Conservation (phyloP, 1,140 invertebrate genomes). For the Gryon sp. region DNA sequence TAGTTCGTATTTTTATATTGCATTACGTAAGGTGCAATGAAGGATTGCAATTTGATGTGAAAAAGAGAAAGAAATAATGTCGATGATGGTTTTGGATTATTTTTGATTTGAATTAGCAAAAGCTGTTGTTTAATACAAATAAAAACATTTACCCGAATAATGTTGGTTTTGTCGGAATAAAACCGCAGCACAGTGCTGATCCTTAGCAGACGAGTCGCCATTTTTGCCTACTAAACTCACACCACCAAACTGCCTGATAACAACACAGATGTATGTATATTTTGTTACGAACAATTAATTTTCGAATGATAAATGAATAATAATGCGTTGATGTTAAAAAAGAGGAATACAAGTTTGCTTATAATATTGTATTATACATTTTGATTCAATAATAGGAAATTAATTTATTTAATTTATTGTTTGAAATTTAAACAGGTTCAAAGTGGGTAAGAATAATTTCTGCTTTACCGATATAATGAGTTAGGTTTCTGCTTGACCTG, state of each 20-base stretch:
- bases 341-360: too few relatives aligned
- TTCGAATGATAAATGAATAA: too few relatives aligned
- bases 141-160: conserved; percentile 70
- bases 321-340: too few relatives aligned
- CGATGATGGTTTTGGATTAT: background rate
- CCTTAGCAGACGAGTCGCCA: conserved; percentile 78
- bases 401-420: too few relatives aligned
- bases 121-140: background rate
- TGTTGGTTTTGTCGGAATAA: conserved; percentile 73
- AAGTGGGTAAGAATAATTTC: too few relatives aligned
- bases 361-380: too few relatives aligned
- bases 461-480: too few relatives aligned
- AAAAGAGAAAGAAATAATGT: background rate
- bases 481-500: too few relatives aligned
- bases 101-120: background rate
- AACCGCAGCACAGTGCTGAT: conserved; percentile 72
- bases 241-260: background rate
- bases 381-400: too few relatives aligned
- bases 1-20: conserved; percentile 6
- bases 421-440: too few relatives aligned
- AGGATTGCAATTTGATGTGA: background rate
- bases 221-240: conserved; percentile 63
- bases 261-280: background rate
- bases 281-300: too few relatives aligned
- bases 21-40: conserved; percentile 61